phyloP scores from a whole-genome alignment of 2,888 invertebrate species.

The Thymelicus sylvestris region DNA sequence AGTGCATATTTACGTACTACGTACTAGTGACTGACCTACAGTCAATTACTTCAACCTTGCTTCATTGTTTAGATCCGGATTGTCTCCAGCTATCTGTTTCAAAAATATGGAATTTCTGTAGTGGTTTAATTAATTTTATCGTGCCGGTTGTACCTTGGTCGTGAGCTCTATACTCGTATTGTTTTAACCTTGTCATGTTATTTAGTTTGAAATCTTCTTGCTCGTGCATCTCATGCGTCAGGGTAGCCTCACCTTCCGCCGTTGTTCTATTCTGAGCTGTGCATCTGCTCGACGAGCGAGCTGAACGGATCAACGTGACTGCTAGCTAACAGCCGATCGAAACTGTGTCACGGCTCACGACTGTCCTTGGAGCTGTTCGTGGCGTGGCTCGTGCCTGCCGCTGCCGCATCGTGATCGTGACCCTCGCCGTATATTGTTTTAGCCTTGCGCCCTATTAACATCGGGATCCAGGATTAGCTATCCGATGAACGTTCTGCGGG shows the following conservation, averaged over 20 bases:
- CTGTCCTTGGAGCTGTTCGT: slow-evolving; percentile 31
- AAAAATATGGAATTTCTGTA: no score
- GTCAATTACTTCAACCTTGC: slow-evolving; percentile 75
- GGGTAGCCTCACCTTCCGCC: slow-evolving; percentile 7
- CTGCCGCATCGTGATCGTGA: slow-evolving; percentile 32
- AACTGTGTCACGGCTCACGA: slow-evolving; percentile 22
- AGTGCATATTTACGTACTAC: background rate
- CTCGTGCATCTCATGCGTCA: background rate
- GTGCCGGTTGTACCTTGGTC: background rate
- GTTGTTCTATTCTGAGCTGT: slow-evolving; percentile 11
- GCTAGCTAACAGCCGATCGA: background rate
- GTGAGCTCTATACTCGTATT: background rate
- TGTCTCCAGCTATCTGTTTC: background rate
- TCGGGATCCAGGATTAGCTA: slow-evolving; percentile 36
- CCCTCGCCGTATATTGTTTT: slow-evolving; percentile 23
- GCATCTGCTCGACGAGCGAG: background rate
- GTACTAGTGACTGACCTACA: background rate
- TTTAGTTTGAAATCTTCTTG: slow-evolving; percentile 3
- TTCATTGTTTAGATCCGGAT: slow-evolving; percentile 58
- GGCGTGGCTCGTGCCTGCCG: slow-evolving; percentile 21
- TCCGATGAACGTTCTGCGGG: background rate
- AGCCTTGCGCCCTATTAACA: slow-evolving; percentile 35
- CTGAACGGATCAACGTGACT: background rate
- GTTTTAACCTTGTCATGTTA: slow-evolving; percentile 11
- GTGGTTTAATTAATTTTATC: no score